phyloP scores from a whole-genome alignment of 2,888 invertebrate genomes.

The Nomada ruficornis region DNA sequence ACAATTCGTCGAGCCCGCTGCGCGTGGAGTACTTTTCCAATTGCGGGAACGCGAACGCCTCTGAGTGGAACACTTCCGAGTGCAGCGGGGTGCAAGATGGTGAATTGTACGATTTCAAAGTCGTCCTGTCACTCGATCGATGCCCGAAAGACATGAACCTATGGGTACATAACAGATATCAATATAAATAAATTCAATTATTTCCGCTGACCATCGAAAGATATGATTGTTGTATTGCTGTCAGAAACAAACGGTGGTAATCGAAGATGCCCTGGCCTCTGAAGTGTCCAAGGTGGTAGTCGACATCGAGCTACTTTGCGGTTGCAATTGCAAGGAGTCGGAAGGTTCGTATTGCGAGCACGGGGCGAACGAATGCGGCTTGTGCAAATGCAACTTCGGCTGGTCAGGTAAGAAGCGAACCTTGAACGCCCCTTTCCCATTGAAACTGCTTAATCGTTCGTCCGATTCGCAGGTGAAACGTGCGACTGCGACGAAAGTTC shows the following conservation, averaged over 20 bases:
- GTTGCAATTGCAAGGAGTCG: conserved; percentile 87
- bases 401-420: conserved; percentile 85
- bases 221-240: background rate
- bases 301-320: conserved; percentile 90
- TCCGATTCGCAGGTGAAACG: conserved; percentile 82
- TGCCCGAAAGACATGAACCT: conserved; percentile 86
- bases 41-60: conserved; percentile 87
- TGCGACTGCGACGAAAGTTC: conserved; percentile 87
- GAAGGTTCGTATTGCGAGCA: conserved; percentile 84
- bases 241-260: conserved; percentile 85
- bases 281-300: conserved; percentile 87
- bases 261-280: conserved; percentile 91
- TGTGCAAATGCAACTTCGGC: conserved; percentile 87
- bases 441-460: background rate
- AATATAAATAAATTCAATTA: background rate
- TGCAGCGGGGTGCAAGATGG: conserved; percentile 88
- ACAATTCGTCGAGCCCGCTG: conserved; percentile 87
- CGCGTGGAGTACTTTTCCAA: conserved; percentile 90
- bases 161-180: conserved; percentile 76
- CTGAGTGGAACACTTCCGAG: conserved; percentile 85
- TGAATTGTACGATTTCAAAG: conserved; percentile 87
- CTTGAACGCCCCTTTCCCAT: background rate
- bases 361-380: conserved; percentile 88
- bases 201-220: background rate
- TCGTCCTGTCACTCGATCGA: conserved; percentile 87